A percentile compares a stretch with the other conserved stretches of the same genome.
Conservation (phyloP, 2,888 invertebrate species). For the Brenthis daphne region DNA sequence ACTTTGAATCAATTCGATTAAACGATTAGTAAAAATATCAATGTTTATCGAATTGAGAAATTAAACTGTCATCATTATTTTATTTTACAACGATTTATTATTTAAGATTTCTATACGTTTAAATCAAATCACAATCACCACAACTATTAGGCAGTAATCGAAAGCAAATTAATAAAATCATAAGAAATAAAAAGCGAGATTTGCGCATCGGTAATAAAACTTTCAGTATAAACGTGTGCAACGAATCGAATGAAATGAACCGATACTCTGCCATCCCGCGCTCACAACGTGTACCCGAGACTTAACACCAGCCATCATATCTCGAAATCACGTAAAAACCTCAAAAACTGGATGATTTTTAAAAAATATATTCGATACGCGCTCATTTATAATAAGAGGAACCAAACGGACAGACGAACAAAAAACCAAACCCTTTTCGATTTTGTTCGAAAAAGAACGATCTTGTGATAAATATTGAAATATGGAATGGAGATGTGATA, state of each 20-base stretch:
- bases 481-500: slow-evolving; percentile 76
- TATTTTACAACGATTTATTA: no score
- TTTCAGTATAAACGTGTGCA: slow-evolving; percentile 8
- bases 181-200: background rate
- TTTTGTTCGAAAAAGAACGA: slow-evolving; percentile 78
- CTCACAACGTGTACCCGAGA: slow-evolving; percentile 6
- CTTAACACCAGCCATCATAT: slow-evolving; percentile 19
- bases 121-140: no score
- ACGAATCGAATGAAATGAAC: slow-evolving; percentile 7
- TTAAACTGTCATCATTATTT: no score
- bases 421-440: slow-evolving; percentile 58
- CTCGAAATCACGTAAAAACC: slow-evolving; percentile 47
- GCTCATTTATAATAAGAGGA: slow-evolving; percentile 75
- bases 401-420: slow-evolving; percentile 53
- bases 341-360: slow-evolving; percentile 66
- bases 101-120: no score
- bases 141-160: no score
- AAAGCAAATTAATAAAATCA: background rate
- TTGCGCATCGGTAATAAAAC: background rate
- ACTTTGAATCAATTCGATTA: no score
- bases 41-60: no score
- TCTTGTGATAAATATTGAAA: slow-evolving; percentile 80
- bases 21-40: no score
- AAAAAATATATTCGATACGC: slow-evolving; percentile 59
- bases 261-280: slow-evolving; percentile 1